Evolutionary conservation across 1,140 invertebrate genomes (phyloP).

Genomic region (Lepidurus couesii): DNA sequence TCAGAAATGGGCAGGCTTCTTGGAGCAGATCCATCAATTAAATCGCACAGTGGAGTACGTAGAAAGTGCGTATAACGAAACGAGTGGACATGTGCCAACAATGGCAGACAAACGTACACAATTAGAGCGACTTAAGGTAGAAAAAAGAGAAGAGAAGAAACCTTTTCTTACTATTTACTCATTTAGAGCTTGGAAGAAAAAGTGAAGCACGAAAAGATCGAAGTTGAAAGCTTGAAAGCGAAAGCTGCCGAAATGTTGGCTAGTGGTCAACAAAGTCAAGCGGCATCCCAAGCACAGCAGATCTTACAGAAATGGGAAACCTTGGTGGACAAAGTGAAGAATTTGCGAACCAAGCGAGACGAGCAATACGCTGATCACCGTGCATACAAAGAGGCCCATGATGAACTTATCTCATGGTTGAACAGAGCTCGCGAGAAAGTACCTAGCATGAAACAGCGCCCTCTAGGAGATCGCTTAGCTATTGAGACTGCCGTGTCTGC

Average conservation of each 20-base stretch:
- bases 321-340: constrained; percentile 64
- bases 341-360: constrained; percentile 68
- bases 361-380: constrained; percentile 81
- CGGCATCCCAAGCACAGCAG: constrained; percentile 73
- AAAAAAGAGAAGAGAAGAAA: background rate
- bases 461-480: constrained; percentile 75
- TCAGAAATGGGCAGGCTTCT: constrained; percentile 78
- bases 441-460: constrained; percentile 74
- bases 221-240: constrained; percentile 78
- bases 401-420: constrained; percentile 78
- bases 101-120: constrained; percentile 78
- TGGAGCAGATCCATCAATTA: constrained; percentile 78
- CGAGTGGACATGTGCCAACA: constrained; percentile 67
- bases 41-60: constrained; percentile 75
- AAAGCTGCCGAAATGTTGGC: constrained; percentile 83
- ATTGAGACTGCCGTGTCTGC: constrained; percentile 81
- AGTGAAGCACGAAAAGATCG: constrained; percentile 81
- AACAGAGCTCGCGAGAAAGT: constrained; percentile 79
- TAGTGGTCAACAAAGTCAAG: constrained; percentile 72
- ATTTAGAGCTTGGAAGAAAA: constrained; percentile 69
- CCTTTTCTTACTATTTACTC: constrained; percentile 36
- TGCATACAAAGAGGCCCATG: constrained; percentile 79
- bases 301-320: constrained; percentile 72
- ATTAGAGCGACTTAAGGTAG: constrained; percentile 71
- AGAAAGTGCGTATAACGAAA: constrained; percentile 62